Conservation (phyloP, 2,888 invertebrate genomes). For the Bibio marci region DNA sequence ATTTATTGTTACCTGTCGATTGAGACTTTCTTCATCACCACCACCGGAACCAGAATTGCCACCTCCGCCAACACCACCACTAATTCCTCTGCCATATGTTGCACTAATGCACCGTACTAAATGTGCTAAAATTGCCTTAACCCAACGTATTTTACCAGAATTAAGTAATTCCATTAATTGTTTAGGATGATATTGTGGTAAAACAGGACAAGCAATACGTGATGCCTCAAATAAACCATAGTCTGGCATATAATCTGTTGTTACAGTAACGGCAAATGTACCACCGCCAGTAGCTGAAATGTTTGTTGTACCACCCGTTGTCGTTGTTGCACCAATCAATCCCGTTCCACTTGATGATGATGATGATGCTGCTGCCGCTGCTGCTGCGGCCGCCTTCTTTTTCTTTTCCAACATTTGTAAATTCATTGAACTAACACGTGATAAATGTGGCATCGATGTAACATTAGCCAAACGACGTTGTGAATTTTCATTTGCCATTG, state of each 20-base stretch:
- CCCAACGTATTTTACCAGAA: slow-evolving; percentile 94
- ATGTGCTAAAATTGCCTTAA: slow-evolving; percentile 94
- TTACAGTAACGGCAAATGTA: slow-evolving; percentile 22
- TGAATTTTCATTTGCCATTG: slow-evolving; percentile 45
- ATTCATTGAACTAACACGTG: slow-evolving; percentile 71
- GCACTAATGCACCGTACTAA: slow-evolving; percentile 67
- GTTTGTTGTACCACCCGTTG: too few relatives aligned
- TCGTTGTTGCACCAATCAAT: slow-evolving; percentile 6
- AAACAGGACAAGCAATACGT: slow-evolving; percentile 87
- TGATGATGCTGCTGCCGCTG: too few relatives aligned
- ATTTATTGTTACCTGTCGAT: slow-evolving; percentile 34
- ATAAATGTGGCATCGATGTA: slow-evolving; percentile 64
- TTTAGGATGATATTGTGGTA: slow-evolving; percentile 98
- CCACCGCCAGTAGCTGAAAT: too few relatives aligned
- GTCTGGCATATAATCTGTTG: slow-evolving; percentile 75
- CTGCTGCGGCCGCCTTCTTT: slow-evolving; percentile 33
- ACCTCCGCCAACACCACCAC: slow-evolving; percentile 14
- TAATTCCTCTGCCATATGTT: slow-evolving; percentile 34
- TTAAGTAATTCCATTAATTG: slow-evolving; percentile 96
- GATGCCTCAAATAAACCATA: slow-evolving; percentile 95
- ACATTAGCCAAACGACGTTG: slow-evolving; percentile 51
- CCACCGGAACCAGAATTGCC: slow-evolving; percentile 26
- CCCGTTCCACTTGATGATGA: slow-evolving; percentile 18
- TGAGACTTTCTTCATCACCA: slow-evolving; percentile 42
- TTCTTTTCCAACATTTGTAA: slow-evolving; percentile 60